Percentiles rank a stretch among this genome's conserved stretches.
These are phyloP conservation scores for Stigmatopora argus DNA, from an alignment of 2,113 vertebrate genomes.

Conservation along the genomic window DNA sequence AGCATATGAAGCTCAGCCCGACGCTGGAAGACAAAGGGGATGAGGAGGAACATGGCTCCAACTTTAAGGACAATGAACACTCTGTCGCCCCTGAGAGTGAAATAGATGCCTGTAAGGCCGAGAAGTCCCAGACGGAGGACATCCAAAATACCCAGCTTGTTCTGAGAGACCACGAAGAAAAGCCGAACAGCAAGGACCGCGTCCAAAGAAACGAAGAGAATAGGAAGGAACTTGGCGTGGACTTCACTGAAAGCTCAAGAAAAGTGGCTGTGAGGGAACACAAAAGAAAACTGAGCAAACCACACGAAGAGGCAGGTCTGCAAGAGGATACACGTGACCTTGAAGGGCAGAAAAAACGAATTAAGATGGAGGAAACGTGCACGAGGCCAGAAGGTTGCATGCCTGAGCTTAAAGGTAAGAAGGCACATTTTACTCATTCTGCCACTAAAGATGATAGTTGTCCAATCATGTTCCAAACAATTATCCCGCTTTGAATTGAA, in stretches of 20 bases:
- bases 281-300: background rate
- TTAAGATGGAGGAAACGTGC: background rate
- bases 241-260: background rate
- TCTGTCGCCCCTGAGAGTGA: background rate
- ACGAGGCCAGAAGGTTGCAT: background rate
- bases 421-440: background rate
- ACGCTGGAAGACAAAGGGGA: background rate
- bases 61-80: background rate
- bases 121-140: background rate
- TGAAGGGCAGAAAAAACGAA: background rate
- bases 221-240: background rate
- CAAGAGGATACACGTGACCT: background rate
- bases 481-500: too few relatives aligned
- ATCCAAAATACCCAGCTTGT: too few relatives aligned
- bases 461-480: too few relatives aligned
- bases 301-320: background rate
- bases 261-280: background rate
- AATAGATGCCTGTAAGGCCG: background rate
- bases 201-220: background rate
- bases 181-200: fast-evolving
- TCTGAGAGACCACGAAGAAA: background rate
- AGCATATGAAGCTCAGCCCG: background rate
- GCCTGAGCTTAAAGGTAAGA: background rate
- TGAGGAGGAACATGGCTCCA: constrained; percentile 9
- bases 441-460: too few relatives aligned